Percentiles rank a stretch among this genome's conserved stretches.
phyloP scores from a whole-genome alignment of 2,888 invertebrate genomes.

The Conomelus anceps region DNA sequence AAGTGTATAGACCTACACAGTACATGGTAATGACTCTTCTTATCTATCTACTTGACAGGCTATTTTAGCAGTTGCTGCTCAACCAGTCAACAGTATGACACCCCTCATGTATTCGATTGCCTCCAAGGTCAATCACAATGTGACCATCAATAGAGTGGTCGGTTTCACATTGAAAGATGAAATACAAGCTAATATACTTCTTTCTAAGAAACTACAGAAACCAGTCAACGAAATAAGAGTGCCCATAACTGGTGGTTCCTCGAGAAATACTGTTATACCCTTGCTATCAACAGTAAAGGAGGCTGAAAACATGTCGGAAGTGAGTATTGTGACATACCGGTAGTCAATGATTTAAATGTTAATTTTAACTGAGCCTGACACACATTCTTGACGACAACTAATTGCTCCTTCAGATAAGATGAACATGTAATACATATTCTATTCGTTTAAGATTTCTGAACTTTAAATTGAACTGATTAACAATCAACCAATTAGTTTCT shows the following conservation, averaged over 20 bases:
- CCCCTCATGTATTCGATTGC: constrained; percentile 62
- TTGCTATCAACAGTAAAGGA: constrained; percentile 53
- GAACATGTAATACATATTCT: too few relatives aligned
- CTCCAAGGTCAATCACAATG: constrained; percentile 55
- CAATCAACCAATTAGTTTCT: too few relatives aligned
- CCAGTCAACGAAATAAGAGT: constrained; percentile 59
- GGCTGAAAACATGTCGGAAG: not conserved
- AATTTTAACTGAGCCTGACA: too few relatives aligned
- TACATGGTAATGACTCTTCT: too few relatives aligned
- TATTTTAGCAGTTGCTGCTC: constrained; percentile 44
- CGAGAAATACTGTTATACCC: constrained; percentile 66
- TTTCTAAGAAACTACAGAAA: constrained; percentile 56
- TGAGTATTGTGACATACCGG: too few relatives aligned
- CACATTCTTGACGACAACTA: too few relatives aligned
- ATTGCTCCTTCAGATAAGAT: too few relatives aligned
- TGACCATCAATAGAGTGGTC: constrained; percentile 55
- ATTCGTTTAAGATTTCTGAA: too few relatives aligned
- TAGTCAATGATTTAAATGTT: too few relatives aligned
- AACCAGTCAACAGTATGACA: constrained; percentile 60
- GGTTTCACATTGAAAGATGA: constrained; percentile 69
- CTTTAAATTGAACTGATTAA: too few relatives aligned
- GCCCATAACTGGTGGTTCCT: constrained; percentile 73
- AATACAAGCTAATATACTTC: constrained; percentile 68
- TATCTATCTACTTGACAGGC: constrained; percentile 40
- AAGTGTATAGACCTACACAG: too few relatives aligned